Percentiles rank a stretch among this genome's conserved stretches.
Conservation (phyloP, 2,797 vertebrate genomes). For the Halcyon smyrnensis region DNA sequence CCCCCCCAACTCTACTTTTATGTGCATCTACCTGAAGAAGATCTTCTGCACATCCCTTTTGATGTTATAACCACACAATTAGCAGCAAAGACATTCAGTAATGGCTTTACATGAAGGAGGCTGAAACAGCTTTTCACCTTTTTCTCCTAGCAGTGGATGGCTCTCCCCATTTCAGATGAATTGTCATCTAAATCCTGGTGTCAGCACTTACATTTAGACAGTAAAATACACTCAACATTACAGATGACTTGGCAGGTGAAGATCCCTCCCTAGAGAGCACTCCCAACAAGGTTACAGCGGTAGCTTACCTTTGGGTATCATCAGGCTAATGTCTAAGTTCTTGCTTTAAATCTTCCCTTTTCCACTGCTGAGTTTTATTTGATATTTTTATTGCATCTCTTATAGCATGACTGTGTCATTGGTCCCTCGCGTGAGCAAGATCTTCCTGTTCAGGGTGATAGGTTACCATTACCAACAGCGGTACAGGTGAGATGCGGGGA, state of each 20-base stretch:
- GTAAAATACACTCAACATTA: background rate
- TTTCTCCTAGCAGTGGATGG: background rate
- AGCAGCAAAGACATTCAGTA: background rate
- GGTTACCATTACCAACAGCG: rapidly evolving
- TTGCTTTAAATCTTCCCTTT: background rate
- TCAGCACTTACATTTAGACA: background rate
- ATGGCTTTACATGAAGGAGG: background rate
- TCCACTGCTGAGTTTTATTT: background rate
- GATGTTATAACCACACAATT: background rate
- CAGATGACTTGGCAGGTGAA: background rate
- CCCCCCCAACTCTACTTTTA: background rate
- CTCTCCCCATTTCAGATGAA: background rate
- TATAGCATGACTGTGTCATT: background rate
- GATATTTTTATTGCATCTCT: background rate
- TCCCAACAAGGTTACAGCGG: background rate
- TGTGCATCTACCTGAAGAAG: background rate
- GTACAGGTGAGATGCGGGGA: background rate
- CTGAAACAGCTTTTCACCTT: background rate
- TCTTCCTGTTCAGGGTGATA: background rate
- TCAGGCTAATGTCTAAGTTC: background rate
- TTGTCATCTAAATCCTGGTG: background rate
- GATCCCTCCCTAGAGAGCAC: background rate
- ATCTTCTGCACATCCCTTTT: background rate
- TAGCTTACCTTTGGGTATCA: background rate
- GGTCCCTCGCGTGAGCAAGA: background rate